Evolutionary conservation across 2,888 invertebrate genomes (phyloP).

Genomic region (Suillia variegata): DNA sequence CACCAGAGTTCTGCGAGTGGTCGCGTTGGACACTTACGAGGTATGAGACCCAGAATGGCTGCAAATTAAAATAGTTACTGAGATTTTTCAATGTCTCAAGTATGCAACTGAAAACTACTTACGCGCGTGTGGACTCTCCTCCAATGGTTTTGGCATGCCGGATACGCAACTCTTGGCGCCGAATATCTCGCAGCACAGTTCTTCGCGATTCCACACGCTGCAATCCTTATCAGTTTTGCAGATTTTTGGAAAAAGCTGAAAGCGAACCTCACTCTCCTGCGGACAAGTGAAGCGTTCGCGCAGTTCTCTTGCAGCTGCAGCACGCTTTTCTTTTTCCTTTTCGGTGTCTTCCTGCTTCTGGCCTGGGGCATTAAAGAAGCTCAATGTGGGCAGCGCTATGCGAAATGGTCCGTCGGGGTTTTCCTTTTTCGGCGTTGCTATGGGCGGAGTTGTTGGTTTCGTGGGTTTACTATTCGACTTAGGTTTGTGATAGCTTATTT

Average conservation of each 20-base stretch:
- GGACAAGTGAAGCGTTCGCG: slow-evolving; percentile 57
- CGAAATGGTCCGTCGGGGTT: slow-evolving; percentile 50
- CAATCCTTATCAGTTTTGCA: slow-evolving; percentile 57
- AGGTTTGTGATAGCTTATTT: slow-evolving; percentile 23
- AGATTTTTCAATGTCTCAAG: background rate
- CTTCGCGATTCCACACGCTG: slow-evolving; percentile 52
- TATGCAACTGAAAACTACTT: slow-evolving; percentile 26
- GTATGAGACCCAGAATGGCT: slow-evolving; percentile 74
- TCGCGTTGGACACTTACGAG: slow-evolving; percentile 71
- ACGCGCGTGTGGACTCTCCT: slow-evolving; percentile 56
- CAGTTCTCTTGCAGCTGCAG: slow-evolving; percentile 36
- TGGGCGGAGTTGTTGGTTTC: slow-evolving; percentile 7
- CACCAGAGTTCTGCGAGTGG: slow-evolving; percentile 74
- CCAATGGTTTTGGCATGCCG: slow-evolving; percentile 67
- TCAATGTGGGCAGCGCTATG: slow-evolving; percentile 50
- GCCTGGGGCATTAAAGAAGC: slow-evolving; percentile 31
- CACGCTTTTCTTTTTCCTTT: slow-evolving; percentile 58
- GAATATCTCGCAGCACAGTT: slow-evolving; percentile 60
- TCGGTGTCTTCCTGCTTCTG: slow-evolving; percentile 23
- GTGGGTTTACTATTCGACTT: slow-evolving; percentile 13
- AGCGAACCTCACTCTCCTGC: slow-evolving; percentile 61
- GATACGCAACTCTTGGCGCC: slow-evolving; percentile 65
- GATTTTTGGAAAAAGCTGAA: slow-evolving; percentile 58
- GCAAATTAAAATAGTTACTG: slow-evolving; percentile 27
- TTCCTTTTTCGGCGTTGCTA: slow-evolving; percentile 17